These are phyloP conservation scores for Amiota communis DNA, from an alignment of 2,888 invertebrate species.

Conservation along the genomic window DNA sequence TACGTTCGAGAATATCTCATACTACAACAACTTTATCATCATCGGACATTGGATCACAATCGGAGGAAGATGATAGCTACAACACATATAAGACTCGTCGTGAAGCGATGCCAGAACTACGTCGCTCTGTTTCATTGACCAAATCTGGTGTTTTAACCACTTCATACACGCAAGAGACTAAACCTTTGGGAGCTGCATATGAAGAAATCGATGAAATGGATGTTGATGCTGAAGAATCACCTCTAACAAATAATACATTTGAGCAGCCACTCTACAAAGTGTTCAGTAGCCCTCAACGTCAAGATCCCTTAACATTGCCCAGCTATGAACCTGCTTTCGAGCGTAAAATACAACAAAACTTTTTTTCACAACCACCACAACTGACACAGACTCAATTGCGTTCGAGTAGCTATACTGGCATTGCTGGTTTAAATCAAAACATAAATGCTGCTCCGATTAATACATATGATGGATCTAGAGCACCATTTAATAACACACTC, in stretches of 20 bases:
- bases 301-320: conserved; percentile 29
- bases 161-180: conserved; percentile 63
- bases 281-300: conserved; percentile 38
- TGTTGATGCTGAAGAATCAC: conserved; percentile 19
- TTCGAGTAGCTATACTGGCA: conserved; percentile 50
- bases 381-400: conserved; percentile 52
- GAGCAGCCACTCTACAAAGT: background rate
- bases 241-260: background rate
- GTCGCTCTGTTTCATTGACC: conserved; percentile 63
- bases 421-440: conserved; percentile 17
- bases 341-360: conserved; percentile 20
- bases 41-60: conserved; percentile 49
- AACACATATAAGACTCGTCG: background rate
- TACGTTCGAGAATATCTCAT: conserved; percentile 32
- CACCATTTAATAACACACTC: conserved; percentile 42
- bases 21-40: conserved; percentile 48
- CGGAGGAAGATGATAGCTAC: conserved; percentile 37
- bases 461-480: conserved; percentile 49
- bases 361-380: conserved; percentile 24
- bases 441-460: conserved; percentile 26
- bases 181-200: conserved; percentile 33
- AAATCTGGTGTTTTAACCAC: conserved; percentile 68
- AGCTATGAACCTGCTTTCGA: conserved; percentile 40
- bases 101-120: conserved; percentile 25
- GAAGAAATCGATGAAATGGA: conserved; percentile 49